Evolutionary conservation across 1,140 invertebrate genomes (phyloP).

Genomic region (Drosophila guanche): DNA sequence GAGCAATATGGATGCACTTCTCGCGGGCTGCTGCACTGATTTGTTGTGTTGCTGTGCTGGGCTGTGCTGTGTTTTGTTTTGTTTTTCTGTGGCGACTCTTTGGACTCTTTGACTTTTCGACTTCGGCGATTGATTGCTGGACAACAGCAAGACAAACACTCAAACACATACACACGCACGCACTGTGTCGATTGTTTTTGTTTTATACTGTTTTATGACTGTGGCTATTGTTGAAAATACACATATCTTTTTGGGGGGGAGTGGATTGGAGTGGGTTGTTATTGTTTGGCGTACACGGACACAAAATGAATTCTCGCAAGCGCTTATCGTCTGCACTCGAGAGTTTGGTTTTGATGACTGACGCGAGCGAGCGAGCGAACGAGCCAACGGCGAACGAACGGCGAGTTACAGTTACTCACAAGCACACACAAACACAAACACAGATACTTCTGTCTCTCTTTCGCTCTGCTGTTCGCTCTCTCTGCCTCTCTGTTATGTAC

Average conservation of each 20-base stretch:
- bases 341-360: slow-evolving; percentile 78
- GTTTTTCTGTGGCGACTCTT: slow-evolving; percentile 1
- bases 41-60: slow-evolving; percentile 41
- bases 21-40: slow-evolving; percentile 59
- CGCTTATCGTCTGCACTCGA: slow-evolving; percentile 80
- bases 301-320: slow-evolving; percentile 40
- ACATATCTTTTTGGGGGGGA: slow-evolving; percentile 8
- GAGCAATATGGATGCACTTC: slow-evolving; percentile 68
- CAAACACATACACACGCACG: too few species aligned
- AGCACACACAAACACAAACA: slow-evolving; percentile 25
- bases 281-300: slow-evolving; percentile 33
- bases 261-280: slow-evolving; percentile 19
- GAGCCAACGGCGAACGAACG: slow-evolving; percentile 37
- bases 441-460: slow-evolving; percentile 1
- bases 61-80: slow-evolving; percentile 12
- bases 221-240: background rate
- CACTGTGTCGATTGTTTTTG: too few species aligned
- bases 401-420: slow-evolving; percentile 69
- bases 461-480: slow-evolving; percentile 9
- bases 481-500: slow-evolving; percentile 33
- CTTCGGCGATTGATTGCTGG: slow-evolving; percentile 9
- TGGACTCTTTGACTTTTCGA: slow-evolving; percentile 1
- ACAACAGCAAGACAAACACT: too few species aligned
- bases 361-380: slow-evolving; percentile 39
- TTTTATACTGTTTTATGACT: too few species aligned